Evolutionary conservation across 2,888 invertebrate species (phyloP), one percentile per base, ranked within the genome.

Genomic region (Machimus atricapillus): DNA sequence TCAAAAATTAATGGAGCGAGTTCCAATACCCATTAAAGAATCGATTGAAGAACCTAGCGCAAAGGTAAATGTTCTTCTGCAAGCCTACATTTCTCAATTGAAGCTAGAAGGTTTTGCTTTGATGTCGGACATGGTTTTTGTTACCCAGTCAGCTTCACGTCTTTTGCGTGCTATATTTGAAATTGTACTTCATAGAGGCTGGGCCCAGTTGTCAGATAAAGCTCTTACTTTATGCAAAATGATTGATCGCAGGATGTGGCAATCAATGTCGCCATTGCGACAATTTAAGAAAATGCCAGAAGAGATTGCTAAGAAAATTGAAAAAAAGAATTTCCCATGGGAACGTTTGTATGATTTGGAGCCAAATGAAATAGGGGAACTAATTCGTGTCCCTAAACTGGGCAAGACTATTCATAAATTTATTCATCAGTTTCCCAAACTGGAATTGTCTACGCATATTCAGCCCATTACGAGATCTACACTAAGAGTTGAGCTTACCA

Each of bases 221-320:
- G 96, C 98, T 0, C 93, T 99, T 23, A 96, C 98, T 0, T 94
- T 99, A 7, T 99, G 99, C 93, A 99, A 99, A 93, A 99, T 99
- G 99, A 98, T 99, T 88, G 98, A 99, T 92, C 95, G 98, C 0
- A 94, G 99, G 46, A 99, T 99, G 98, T 99, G 99, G 99, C 99
- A 99, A 92, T 98, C 98, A 0, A 98, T 99, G 98, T 98, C 98
- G 1, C 99, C 99, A 1, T 93, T 99, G 16, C 91, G 99, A 16
- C 99, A 99, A 92, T 99, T 99, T 91, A 95, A 97, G 89, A 99
- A 98, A 92, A 98, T 99, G 95, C 99, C 98, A 0, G 98, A 98
- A 91, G 99, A 99, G 93, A 96, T 98, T 23, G 96, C 99, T 9
- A 97, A 98, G 91, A 99, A 99, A 91, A 95, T 99, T 37, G 99